A percentile compares a stretch with the other conserved stretches of the same genome.
phyloP scores from a whole-genome alignment of 2,113 vertebrate species.

The Aptenodytes patagonicus region DNA sequence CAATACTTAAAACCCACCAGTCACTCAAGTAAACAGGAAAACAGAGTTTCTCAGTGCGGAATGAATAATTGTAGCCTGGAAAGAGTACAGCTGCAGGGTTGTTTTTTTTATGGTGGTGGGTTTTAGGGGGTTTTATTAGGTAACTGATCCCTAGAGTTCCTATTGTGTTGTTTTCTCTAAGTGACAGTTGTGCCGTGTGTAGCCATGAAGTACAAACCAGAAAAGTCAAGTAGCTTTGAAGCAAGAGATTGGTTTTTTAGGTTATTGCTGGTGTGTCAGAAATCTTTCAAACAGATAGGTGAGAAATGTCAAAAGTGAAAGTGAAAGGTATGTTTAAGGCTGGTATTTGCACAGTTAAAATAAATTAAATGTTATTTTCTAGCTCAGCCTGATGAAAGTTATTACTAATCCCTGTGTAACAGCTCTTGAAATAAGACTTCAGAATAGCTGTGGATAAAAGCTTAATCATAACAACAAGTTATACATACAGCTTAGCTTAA shows the following conservation, averaged over 20 bases:
- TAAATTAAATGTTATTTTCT: background rate
- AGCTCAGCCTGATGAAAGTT: background rate
- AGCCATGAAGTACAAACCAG: background rate
- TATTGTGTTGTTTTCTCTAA: background rate
- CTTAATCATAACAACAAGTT: background rate
- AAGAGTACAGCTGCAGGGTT: background rate
- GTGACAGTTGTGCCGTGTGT: background rate
- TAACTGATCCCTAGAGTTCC: background rate
- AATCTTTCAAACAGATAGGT: background rate
- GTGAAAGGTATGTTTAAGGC: background rate
- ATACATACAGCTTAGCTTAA: background rate
- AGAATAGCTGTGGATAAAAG: background rate
- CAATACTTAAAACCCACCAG: background rate
- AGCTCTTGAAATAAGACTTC: background rate
- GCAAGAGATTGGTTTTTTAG: background rate
- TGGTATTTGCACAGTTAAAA: background rate
- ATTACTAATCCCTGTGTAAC: background rate
- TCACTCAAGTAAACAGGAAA: background rate
- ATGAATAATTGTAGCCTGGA: background rate
- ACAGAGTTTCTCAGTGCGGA: background rate
- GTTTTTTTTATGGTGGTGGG: background rate
- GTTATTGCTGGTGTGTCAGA: background rate
- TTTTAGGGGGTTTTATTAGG: background rate
- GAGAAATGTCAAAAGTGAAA: background rate
- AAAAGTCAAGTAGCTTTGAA: background rate